Conservation (phyloP, 2,888 invertebrate genomes). For the Brachyopa scutellaris region DNA sequence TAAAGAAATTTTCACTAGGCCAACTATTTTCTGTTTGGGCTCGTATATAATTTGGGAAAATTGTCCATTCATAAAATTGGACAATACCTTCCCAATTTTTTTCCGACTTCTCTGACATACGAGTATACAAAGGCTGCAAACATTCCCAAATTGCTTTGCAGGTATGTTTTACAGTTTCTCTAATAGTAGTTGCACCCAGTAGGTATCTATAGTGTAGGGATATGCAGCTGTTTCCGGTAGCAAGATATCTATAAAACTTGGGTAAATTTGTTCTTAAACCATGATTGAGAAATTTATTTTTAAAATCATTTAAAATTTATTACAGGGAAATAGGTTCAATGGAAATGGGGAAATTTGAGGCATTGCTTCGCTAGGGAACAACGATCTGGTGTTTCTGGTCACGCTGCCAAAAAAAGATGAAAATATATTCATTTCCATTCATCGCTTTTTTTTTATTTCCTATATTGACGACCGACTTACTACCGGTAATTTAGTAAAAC, state of each 20-base stretch:
- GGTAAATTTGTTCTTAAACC: no score
- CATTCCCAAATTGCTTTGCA: neutral
- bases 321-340: neutral
- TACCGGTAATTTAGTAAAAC: neutral
- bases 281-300: no score
- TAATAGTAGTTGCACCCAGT: neutral
- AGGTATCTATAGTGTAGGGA: neutral
- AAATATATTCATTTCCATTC: neutral
- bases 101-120: neutral
- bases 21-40: no score
- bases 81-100: neutral
- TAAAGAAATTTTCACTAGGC: no score
- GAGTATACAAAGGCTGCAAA: neutral
- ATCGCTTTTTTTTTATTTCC: neutral
- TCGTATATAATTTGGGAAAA: slow-evolving; percentile 1
- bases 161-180: neutral
- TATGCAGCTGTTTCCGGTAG: neutral
- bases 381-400: neutral
- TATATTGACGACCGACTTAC: neutral
- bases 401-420: neutral
- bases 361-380: neutral
- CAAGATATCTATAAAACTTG: no score
- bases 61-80: neutral
- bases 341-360: neutral
- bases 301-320: no score